These are phyloP conservation scores for Zeus faber DNA, from an alignment of 2,113 vertebrate genomes.

Conservation along the genomic window DNA sequence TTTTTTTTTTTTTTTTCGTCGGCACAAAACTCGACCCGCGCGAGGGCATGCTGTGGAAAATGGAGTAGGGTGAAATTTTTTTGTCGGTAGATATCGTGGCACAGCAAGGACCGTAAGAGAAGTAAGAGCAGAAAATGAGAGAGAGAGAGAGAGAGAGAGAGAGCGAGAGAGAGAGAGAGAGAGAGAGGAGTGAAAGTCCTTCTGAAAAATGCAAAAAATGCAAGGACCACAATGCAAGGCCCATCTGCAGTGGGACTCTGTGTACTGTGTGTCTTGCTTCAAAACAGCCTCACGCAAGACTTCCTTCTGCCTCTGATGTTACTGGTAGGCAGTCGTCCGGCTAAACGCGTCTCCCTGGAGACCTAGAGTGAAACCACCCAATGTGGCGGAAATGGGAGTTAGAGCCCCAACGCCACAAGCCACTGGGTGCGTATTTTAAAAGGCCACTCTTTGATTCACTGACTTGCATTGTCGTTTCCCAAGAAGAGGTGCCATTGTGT, in stretches of 20 bases:
- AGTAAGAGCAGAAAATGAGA: neutral
- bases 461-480: too few species aligned
- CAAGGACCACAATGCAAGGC: too few species aligned
- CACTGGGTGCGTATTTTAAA: neutral
- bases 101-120: neutral
- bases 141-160: neutral
- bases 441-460: neutral
- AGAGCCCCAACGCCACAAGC: neutral
- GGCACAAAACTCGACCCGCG: neutral
- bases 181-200: neutral
- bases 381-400: neutral
- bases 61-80: neutral
- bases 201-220: too few species aligned
- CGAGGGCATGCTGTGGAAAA: too few species aligned
- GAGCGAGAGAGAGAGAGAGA: neutral
- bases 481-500: neutral
- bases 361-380: too few species aligned
- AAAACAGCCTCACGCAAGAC: too few species aligned
- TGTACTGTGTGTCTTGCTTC: too few species aligned
- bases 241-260: too few species aligned
- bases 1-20: too few species aligned
- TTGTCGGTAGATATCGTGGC: neutral
- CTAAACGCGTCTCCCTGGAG: too few species aligned
- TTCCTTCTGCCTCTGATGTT: too few species aligned
- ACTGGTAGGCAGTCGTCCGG: too few species aligned